A percentile compares a stretch with the other conserved stretches of the same genome.
Conservation (phyloP, 2,113 vertebrate species). For the Rhinoderma darwinii region DNA sequence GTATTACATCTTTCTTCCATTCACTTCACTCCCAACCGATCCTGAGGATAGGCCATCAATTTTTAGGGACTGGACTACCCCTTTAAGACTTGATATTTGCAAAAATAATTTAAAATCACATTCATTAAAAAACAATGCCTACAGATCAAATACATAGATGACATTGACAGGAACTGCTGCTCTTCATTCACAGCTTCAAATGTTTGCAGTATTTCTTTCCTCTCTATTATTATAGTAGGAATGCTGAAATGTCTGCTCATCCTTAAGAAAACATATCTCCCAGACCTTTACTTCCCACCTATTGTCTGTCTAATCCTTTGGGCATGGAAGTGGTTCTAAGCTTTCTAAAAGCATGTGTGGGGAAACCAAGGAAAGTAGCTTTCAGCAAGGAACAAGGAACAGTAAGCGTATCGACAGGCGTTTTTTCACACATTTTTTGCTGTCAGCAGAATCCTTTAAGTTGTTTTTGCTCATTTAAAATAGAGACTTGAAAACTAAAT, state of each 20-base stretch:
- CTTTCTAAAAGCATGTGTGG: conserved; percentile 39
- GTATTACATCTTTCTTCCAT: too few species aligned
- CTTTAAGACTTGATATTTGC: background rate
- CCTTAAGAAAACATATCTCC: conserved; percentile 16
- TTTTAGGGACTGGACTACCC: too few species aligned
- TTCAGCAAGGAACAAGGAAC: conserved; percentile 34
- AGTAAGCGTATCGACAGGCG: conserved; percentile 48
- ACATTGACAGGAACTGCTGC: background rate
- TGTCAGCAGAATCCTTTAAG: conserved; percentile 55
- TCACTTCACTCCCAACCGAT: too few species aligned
- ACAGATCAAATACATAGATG: background rate
- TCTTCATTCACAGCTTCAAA: conserved; percentile 2
- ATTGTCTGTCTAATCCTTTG: conserved; percentile 32
- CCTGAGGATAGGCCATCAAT: too few species aligned
- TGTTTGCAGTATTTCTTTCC: background rate
- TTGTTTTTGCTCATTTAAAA: conserved; percentile 59
- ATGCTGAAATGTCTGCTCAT: conserved; percentile 20
- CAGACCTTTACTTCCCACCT: conserved; percentile 3
- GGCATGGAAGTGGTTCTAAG: background rate
- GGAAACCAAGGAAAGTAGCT: conserved; percentile 38
- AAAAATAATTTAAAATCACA: background rate
- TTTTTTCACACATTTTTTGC: conserved; percentile 59
- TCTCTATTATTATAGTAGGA: conserved; percentile 14
- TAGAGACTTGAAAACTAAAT: conserved; percentile 44
- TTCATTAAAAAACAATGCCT: background rate